Base-by-base conservation (phyloP, 2,797 vertebrate species). In the Ctenopoma multispine region DNA sequence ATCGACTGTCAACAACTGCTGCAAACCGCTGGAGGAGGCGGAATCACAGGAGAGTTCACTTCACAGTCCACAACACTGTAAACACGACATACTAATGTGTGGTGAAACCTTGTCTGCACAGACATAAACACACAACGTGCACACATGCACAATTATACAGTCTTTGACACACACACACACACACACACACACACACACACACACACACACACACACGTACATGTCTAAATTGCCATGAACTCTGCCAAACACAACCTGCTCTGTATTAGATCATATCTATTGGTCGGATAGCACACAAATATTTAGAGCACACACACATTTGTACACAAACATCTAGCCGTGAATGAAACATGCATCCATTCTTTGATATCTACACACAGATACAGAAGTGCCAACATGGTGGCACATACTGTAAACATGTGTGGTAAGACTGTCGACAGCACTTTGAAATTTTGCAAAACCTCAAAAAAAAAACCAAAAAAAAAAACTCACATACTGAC, bases 171-270 rank as follows among this genome's bases (percentile, higher is more conserved):
- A 7, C 18, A 41, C 20, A 38, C 6, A 12, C 14, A 36, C 29
- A 40, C 23, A 59, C 12, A 4, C 15, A 7, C 18, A 34, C 23
- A 40, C 49, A 47, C 4, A 40, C 23, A 59, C 12, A 24, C 29
- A 44, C 13, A 41, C 20, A 38, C 6, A 12, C 8, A 36, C 29
- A 40, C 23, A 59, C 11, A 4, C 15, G 8, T 18, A 34, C 23
- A 40, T 43, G 41, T 3, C 34, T 1, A 38, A n/a, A 40, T 3
- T 36, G 18, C 40, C 70, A 44, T 68, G 34, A 75, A 68, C 75
- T 24, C 34, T 36, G 68, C 57, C 56, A 72, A 82, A 89, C 86
- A 89, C 81, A 79, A 83, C 67, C 83, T 77, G 85, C 82, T 86
- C 77, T 86, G 63, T 80, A 68, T 79, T 69, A 75, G 38, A 79